These are phyloP conservation scores for Muscicapa striata DNA, from an alignment of 2,797 vertebrate genomes.

Conservation along the genomic window DNA sequence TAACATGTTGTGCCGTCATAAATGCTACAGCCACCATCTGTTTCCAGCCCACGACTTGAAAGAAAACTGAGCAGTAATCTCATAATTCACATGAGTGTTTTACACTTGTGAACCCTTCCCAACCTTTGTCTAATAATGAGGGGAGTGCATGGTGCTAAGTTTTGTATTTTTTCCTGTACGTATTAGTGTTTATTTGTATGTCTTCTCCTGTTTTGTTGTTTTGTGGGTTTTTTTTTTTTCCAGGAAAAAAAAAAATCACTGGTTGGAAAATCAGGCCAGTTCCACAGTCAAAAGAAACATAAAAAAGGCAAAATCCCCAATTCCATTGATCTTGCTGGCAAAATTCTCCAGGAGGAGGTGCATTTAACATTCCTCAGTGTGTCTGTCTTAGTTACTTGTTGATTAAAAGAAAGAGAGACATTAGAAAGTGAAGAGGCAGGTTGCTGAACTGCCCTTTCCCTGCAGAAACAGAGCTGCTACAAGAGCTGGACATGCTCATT, in stretches of 20 bases:
- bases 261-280: constrained; percentile 29
- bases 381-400: background rate
- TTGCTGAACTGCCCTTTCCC: constrained; percentile 32
- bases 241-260: background rate
- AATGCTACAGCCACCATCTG: constrained; percentile 70
- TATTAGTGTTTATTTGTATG: constrained; percentile 60
- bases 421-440: constrained; percentile 28
- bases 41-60: constrained; percentile 69
- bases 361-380: background rate
- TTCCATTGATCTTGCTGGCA: constrained; percentile 4
- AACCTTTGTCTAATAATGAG: constrained; percentile 64
- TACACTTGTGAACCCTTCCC: constrained; percentile 63
- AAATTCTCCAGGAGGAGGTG: constrained; percentile 23
- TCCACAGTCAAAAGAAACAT: background rate
- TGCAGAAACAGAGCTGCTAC: background rate
- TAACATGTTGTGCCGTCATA: constrained; percentile 67
- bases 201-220: constrained; percentile 42
- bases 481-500: constrained; percentile 6
- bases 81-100: constrained; percentile 55
- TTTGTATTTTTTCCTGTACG: constrained; percentile 58
- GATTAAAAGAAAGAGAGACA: background rate
- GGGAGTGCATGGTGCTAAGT: constrained; percentile 57
- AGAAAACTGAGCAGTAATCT: constrained; percentile 71
- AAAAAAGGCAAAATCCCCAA: constrained; percentile 4
- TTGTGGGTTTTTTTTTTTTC: background rate